Conservation (phyloP, 2,113 vertebrate genomes). For the Rhinogobius similis region DNA sequence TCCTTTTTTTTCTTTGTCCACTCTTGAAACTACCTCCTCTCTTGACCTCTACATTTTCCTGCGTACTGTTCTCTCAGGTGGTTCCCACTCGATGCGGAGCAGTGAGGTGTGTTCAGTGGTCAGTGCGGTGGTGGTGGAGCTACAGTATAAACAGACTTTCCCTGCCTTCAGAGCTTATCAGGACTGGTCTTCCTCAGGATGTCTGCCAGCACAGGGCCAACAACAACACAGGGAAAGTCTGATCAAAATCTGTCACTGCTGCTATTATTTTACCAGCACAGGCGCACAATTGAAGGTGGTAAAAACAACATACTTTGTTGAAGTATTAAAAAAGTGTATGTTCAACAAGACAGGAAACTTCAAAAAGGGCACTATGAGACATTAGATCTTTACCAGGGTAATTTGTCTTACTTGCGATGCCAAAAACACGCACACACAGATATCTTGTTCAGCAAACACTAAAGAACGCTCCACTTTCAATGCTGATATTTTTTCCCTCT, state of each 20-base stretch:
- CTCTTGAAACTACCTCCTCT: not conserved
- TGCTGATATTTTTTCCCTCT: too few species aligned
- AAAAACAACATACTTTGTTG: not conserved
- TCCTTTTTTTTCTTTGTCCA: not conserved
- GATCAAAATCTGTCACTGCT: not conserved
- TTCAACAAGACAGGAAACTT: not conserved
- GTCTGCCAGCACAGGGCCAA: constrained; percentile 44
- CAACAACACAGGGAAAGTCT: constrained; percentile 38
- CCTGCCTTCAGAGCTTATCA: constrained; percentile 70
- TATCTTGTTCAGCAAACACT: too few species aligned
- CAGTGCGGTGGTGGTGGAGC: constrained; percentile 46
- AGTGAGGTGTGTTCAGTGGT: constrained; percentile 45
- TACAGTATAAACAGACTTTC: constrained; percentile 67
- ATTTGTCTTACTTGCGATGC: not conserved
- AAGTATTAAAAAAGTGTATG: not conserved
- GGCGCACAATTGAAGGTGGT: not conserved
- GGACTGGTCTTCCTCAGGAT: constrained; percentile 78
- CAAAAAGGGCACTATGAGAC: not conserved
- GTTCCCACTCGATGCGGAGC: constrained; percentile 46
- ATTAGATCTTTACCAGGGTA: not conserved
- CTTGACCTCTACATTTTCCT: too few species aligned
- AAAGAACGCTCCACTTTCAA: too few species aligned
- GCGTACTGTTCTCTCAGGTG: constrained; percentile 44
- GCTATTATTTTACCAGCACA: not conserved
- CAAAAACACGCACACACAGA: not conserved